These are phyloP conservation scores for Musca domestica DNA, from an alignment of 1,140 invertebrate genomes.

Conservation along the genomic window DNA sequence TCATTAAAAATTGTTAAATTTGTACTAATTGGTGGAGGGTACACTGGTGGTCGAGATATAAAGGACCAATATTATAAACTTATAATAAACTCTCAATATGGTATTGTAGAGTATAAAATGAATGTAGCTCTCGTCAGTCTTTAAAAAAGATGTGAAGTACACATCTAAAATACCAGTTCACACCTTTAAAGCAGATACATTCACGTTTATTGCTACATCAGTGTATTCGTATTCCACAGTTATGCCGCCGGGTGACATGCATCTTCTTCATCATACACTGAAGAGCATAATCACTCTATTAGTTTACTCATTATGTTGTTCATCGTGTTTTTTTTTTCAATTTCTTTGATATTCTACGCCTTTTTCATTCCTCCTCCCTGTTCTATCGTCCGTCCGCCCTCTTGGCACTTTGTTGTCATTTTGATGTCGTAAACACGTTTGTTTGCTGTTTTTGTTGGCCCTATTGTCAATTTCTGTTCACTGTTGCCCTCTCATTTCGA, in stretches of 20 bases:
- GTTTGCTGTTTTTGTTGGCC: neutral
- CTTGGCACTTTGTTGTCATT: too few relatives aligned
- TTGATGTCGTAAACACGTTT: neutral
- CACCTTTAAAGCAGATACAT: too few relatives aligned
- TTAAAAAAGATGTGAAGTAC: too few relatives aligned
- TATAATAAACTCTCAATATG: too few relatives aligned
- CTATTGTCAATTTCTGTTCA: neutral
- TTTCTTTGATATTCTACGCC: neutral
- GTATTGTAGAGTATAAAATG: too few relatives aligned
- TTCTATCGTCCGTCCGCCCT: constrained; percentile 1
- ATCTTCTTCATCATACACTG: neutral
- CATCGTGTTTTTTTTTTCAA: neutral
- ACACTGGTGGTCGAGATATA: too few relatives aligned
- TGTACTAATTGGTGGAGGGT: too few relatives aligned
- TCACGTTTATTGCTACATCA: too few relatives aligned
- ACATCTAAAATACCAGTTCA: too few relatives aligned
- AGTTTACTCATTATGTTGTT: neutral
- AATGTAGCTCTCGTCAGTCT: too few relatives aligned
- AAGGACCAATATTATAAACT: too few relatives aligned
- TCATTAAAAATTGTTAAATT: too few relatives aligned
- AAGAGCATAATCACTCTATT: neutral
- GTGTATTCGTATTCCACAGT: neutral
- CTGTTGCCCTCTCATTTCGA: neutral
- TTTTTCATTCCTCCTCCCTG: neutral
- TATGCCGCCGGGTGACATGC: neutral